Evolutionary conservation across 2,888 invertebrate species (phyloP).

Genomic region (Belgica antarctica): DNA sequence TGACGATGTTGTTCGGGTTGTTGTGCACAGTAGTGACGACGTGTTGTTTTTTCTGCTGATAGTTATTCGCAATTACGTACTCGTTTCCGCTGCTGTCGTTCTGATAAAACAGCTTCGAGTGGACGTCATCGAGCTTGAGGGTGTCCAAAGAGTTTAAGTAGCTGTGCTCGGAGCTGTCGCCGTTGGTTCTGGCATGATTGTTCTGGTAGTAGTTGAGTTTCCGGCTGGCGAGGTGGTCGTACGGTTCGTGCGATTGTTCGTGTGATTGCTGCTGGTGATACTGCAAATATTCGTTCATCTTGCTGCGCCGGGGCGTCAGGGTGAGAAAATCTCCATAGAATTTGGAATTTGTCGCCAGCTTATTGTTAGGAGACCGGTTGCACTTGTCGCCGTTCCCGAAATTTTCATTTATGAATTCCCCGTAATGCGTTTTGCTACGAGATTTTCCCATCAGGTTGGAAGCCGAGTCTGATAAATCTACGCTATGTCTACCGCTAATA

Average conservation of each 20-base stretch:
- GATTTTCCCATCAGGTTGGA: conserved; percentile 50
- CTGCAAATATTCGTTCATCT: conserved; percentile 40
- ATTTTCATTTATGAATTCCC: conserved; percentile 19
- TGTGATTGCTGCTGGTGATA: conserved; percentile 41
- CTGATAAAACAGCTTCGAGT: conserved; percentile 41
- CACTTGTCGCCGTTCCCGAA: conserved; percentile 33
- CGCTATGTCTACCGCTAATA: conserved; percentile 49
- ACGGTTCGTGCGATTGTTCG: conserved; percentile 22
- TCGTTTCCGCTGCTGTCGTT: conserved; percentile 39
- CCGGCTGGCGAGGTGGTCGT: conserved; percentile 5
- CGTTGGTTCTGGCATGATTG: conserved; percentile 4
- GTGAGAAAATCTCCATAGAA: conserved; percentile 52
- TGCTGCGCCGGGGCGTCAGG: conserved; percentile 50
- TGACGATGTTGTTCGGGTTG: conserved; percentile 36
- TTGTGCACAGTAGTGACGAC: conserved; percentile 16
- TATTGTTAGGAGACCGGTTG: conserved; percentile 39
- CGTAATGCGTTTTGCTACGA: conserved; percentile 38
- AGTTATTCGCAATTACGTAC: conserved; percentile 30
- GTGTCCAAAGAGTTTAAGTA: conserved; percentile 38
- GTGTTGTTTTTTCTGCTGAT: conserved; percentile 27
- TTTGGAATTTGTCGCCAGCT: conserved; percentile 48
- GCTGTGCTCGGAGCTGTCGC: conserved; percentile 3
- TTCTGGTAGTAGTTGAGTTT: conserved; percentile 35
- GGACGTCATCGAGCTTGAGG: conserved; percentile 36
- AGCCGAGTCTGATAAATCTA: conserved; percentile 54